Evolutionary conservation across 2,888 invertebrate species (phyloP), one percentile per base, ranked within the genome.

Genomic region (Tromatobia lineatoria): DNA sequence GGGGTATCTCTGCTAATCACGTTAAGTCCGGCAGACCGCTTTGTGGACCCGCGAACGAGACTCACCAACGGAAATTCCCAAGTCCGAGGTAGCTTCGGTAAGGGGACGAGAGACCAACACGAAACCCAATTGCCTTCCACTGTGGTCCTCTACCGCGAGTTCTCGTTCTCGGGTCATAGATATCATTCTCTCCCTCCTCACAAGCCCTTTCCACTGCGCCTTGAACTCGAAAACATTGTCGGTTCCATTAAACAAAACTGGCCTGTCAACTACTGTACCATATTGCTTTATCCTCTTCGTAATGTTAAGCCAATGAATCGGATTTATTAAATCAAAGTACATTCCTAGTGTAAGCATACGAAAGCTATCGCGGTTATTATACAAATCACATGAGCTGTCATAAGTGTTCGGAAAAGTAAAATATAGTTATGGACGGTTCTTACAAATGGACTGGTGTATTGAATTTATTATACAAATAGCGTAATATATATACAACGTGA

Each of bases 11-110:
- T 91, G 93, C 92, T 93, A 93, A 93, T 93, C 93, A 90, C 91
- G 92, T 93, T 93, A 93, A 93, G 93, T 93, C 93, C 91, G 89
- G 90, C 91, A 91, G 92, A 92, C 92, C 92, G 92, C 91, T 92
- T 92, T 92, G 93, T 91, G 91, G 90, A 80, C 83, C 86, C 88
- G 82, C 88, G 87, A 89, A 88, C 86, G 87, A 88, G 86, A 87
- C 86, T 85, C 83, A 88, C 91, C 88, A 88, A 87, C 88, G 86
- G 88, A 90, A 91, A 90, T 90, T 91, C 87, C 90, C 90, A 90
- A 91, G 89, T 90, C 89, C 90, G 88, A 88, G 69, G 69, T 29
- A 52, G 59, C 61, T 52, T 50, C 52, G 78, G 54, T 47, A 73
- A 54, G 69, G 70, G 78, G 69, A 74, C 61, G 75, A 81, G 85